phyloP scores from a whole-genome alignment of 2,113 vertebrate genomes.

The Hippopotamus amphibius region DNA sequence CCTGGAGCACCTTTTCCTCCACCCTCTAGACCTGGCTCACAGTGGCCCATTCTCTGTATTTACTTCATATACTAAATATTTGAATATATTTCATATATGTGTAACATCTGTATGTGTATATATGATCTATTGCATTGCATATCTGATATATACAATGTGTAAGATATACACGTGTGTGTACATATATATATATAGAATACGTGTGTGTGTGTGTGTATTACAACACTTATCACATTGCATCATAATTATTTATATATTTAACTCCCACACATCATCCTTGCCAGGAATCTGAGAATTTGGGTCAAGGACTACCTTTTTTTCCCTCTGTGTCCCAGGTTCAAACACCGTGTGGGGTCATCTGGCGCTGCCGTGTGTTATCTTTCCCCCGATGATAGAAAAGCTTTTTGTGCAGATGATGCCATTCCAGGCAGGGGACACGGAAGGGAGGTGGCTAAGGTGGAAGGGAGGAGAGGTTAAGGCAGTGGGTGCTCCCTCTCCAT shows the following conservation, averaged over 20 bases:
- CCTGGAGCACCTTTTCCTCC: neutral
- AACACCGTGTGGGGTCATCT: neutral
- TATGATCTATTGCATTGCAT: neutral
- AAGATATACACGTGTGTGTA: neutral
- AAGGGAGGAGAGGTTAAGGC: neutral
- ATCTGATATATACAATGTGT: neutral
- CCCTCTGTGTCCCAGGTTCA: neutral
- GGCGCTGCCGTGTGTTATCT: neutral
- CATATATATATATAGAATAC: neutral
- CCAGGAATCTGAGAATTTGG: neutral
- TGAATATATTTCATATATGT: neutral
- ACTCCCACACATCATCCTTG: neutral
- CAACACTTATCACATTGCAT: neutral
- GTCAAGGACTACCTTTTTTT: neutral
- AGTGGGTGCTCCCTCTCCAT: no score
- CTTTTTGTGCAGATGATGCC: neutral
- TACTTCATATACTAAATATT: neutral
- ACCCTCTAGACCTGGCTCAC: neutral
- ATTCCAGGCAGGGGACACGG: rapidly evolving
- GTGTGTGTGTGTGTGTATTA: neutral
- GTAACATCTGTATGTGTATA: no score
- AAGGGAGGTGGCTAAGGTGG: neutral
- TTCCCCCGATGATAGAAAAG: neutral
- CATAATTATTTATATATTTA: neutral
- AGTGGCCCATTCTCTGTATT: neutral